Evolutionary conservation across 2,888 invertebrate species (phyloP), one percentile per base, ranked within the genome.

Genomic region (Oscheius onirici): DNA sequence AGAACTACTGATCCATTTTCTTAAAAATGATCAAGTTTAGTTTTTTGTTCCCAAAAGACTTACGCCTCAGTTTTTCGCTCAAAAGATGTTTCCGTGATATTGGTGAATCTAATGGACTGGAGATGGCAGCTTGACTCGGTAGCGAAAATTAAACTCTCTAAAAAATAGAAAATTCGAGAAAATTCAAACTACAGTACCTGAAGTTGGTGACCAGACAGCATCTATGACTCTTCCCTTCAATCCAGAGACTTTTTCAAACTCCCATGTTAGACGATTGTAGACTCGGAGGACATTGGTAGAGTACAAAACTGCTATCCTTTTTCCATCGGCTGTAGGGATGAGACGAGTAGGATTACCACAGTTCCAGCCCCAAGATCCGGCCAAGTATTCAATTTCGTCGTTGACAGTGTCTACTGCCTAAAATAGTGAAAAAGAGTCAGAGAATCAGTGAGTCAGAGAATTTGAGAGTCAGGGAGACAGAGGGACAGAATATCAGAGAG

Each of bases 221-320:
- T 57, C 69, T 15, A 60, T 20, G 20, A 57, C 69, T 22, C 69
- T 15, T 8, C 69, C 69, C 34, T 57, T 54, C 40, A 60, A 17
- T 1, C 43, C 22, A 5, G 57, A 20, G 20, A 57, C 44, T 15
- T 58, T 69, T 40, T 69, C 58, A 34, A 26, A 26, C n/a, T 54
- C 51, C 69, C 69, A 69, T n/a, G 57, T 41, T 11, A 44, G 24
- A 22, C 69, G 26, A 17, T 69, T 46, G 41, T 46, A 69, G 11
- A 69, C 44, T 22, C 69, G 46, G 5, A 46, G 15, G 1, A 67
- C 15, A 40, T 67, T 67, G 17, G 26, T 24, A 52, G 67, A 17
- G 22, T 67, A 67, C 13, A 69, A 40, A 17, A 51, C 49, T 11
- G 69, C 69, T 17, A 69, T 43, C 20, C 58, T 8, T 10, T n/a